Base-by-base conservation (phyloP, 2,113 vertebrate genomes). In the Catharus fuscescens region DNA sequence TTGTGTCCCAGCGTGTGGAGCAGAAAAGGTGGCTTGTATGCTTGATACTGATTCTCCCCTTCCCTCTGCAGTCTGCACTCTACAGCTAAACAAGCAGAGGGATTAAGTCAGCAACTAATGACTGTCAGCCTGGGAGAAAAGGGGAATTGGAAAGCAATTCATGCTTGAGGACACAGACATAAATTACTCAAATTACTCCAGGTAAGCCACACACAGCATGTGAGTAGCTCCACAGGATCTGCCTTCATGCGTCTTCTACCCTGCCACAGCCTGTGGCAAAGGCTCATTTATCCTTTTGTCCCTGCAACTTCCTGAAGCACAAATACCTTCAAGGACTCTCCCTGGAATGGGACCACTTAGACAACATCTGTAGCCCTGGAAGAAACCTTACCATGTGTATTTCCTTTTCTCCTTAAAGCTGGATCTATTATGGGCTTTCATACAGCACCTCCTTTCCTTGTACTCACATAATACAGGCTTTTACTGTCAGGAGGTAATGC, bases 171-270 rank as follows among this genome's bases (percentile, higher is more conserved):
- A 93, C 40, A 74, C 40, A 88, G 47, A 86, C 88, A 91, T 92
- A 93, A 92, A 88, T 94, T 92, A 73, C 88, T 80, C 72, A 92
- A 91, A 88, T 93, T 90, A 73, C 91, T 64, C 59, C 77, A 94
- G 80, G 86, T 94, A 93, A 93, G 40, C 54, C 59, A 54, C 76
- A 80, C 80, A 70, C 67, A 80, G 50, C 16, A 20, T n/a, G 76
- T 83, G 71, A 88, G 82, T 67, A 80, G 6, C 83, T 86, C 80
- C 59, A 69, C 69, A 71, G 76, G 82, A 77, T 56, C 71, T 90
- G 52, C 83, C 64, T 80, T 70, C 80, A 56, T n/a, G 67, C 1
- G 1, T 65, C 82, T 93, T 70, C 76, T 36, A 56, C 29, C n/a
- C 64, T 60, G 56, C 64, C 61, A 65, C 74, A 88, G 71, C 52